These are phyloP conservation scores for Loxodonta africana DNA, from an alignment of 2,113 vertebrate species.

Conservation along the genomic window DNA sequence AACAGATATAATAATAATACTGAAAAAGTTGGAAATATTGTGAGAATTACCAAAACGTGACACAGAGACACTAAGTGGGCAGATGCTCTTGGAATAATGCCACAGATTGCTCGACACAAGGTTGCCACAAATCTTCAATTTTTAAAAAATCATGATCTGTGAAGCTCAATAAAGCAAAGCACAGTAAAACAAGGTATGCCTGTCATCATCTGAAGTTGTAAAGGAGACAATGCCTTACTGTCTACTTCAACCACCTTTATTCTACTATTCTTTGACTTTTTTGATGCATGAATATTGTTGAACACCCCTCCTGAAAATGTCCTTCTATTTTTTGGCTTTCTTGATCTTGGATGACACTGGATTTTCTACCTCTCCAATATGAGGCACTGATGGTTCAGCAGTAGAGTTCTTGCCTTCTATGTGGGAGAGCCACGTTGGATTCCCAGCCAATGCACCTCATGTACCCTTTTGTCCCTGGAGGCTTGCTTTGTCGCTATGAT, in stretches of 20 bases:
- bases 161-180: too few relatives aligned
- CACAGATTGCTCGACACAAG: too few relatives aligned
- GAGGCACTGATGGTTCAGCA: background rate
- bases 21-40: too few relatives aligned
- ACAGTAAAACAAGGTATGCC: too few relatives aligned
- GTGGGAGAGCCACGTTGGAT: background rate
- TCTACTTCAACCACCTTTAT: background rate
- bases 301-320: background rate
- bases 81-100: too few relatives aligned
- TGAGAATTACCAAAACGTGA: too few relatives aligned
- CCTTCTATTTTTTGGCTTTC: background rate
- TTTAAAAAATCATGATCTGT: too few relatives aligned
- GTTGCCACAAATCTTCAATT: too few relatives aligned
- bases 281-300: background rate
- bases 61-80: too few relatives aligned
- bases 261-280: background rate
- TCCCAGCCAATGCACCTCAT: background rate
- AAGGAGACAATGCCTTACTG: background rate
- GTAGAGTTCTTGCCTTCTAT: background rate
- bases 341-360: background rate
- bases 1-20: too few relatives aligned
- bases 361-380: background rate
- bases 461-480: background rate
- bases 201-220: background rate
- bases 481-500: background rate